Evolutionary conservation across 2,113 vertebrate species (phyloP), one percentile per base, ranked within the genome.

Genomic region (Scartelaos histophorus): DNA sequence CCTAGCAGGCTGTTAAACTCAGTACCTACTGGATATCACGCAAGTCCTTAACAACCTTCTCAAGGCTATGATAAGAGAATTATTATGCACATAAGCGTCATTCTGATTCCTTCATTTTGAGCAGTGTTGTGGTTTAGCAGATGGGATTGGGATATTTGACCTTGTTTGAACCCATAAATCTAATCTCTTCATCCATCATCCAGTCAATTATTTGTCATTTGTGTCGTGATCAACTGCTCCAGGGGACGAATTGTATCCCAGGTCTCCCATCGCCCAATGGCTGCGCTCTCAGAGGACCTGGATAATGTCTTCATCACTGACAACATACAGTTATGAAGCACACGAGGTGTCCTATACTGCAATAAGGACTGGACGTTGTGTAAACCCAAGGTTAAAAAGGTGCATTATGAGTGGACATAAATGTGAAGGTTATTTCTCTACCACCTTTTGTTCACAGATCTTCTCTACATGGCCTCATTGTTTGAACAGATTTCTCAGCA

Each of bases 201-300:
- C 75, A 88, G 87, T 90, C 91, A 91, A 89, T 92, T 91, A 92
- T 89, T 87, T 91, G 91, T 92, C 86, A 89, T 91, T 91, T 90
- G 86, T 87, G 82, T 85, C 81, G 81, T 91, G 91, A 92, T 92
- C 89, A 91, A 89, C 80, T 78, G 88, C 91, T 90, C 77, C 54
- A 58, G 88, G 87, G 85, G 83, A 85, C 85, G 90, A 85, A 77
- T 82, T 86, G 83, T 86, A 82, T 85, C 86, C 87, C 84, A 70
- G 75, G 73, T 77, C 81, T 79, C 72, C 82, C 69, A 85, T 89
- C 84, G 34, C 34, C 61, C 85, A 72, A 81, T 70, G 83, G 86
- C 45, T 66, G 19, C 21, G 85, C 83, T 89, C 86, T 88, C 29
- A 70, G 61, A 88, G 84, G 85, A 88, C 81, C 70, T 22, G 11